Evolutionary conservation across 2,888 invertebrate species (phyloP).

Genomic region (Philereme vetulata): DNA sequence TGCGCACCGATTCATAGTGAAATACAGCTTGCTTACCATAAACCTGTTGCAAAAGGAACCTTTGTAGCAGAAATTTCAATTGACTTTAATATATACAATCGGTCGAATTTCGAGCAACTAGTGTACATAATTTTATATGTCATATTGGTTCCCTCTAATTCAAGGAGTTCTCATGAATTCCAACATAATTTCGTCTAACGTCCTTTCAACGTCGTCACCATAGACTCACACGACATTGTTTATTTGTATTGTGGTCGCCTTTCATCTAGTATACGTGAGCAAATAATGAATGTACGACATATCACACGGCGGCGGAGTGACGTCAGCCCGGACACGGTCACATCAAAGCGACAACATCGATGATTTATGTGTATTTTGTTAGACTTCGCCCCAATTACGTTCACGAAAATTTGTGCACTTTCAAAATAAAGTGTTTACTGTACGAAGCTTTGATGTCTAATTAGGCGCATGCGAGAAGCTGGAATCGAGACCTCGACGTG

Average conservation of each 20-base stretch:
- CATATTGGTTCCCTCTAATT: conserved; percentile 19
- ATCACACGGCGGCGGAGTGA: conserved; percentile 62
- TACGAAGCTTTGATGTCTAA: conserved; percentile 76
- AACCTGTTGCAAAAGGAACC: too few species aligned
- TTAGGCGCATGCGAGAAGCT: conserved; percentile 59
- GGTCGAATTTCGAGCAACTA: too few species aligned
- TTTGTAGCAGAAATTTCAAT: too few species aligned
- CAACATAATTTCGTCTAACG: conserved; percentile 66
- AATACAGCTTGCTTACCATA: too few species aligned
- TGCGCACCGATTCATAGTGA: too few species aligned
- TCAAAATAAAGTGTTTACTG: conserved; percentile 73
- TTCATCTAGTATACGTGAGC: conserved; percentile 81
- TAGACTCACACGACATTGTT: conserved; percentile 72
- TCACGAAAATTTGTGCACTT: conserved; percentile 74
- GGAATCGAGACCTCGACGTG: conserved; percentile 51
- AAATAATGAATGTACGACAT: conserved; percentile 81
- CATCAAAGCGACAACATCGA: conserved; percentile 72
- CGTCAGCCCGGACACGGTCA: conserved; percentile 77
- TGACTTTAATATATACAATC: too few species aligned
- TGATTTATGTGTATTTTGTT: conserved; percentile 80
- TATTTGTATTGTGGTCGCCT: conserved; percentile 79
- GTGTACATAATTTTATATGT: conserved; percentile 17
- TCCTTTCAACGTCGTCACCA: conserved; percentile 67
- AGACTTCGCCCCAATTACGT: conserved; percentile 74
- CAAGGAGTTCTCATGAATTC: conserved; percentile 60